A percentile compares a stretch with the other conserved stretches of the same genome.
phyloP scores from a whole-genome alignment of 1,140 invertebrate species.

The Mactra quadrangularis region DNA sequence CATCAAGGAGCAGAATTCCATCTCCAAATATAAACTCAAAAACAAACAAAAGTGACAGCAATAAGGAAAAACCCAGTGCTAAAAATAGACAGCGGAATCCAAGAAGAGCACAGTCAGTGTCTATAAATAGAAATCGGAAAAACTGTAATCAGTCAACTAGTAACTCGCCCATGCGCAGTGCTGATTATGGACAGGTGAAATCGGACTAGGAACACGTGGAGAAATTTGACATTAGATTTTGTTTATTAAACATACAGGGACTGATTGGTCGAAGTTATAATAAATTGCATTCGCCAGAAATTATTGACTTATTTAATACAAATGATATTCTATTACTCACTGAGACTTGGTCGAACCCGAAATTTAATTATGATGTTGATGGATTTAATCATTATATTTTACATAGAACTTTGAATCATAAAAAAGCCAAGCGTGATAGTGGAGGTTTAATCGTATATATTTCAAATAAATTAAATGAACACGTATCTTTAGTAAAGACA shows the following conservation, averaged over 20 bases:
- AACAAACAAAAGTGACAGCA: not conserved
- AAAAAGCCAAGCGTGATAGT: slow-evolving; percentile 15
- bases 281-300: slow-evolving; percentile 26
- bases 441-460: slow-evolving; percentile 35
- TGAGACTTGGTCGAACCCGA: slow-evolving; percentile 37
- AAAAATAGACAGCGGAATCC: not conserved
- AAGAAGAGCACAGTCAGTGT: not conserved
- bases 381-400: slow-evolving; percentile 11
- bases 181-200: not conserved
- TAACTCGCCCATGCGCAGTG: too few relatives aligned
- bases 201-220: not conserved
- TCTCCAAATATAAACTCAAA: too few relatives aligned
- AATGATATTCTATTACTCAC: slow-evolving; percentile 31
- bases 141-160: too few relatives aligned
- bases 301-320: slow-evolving; percentile 10
- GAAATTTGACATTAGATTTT: slow-evolving; percentile 18
- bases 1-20: not conserved
- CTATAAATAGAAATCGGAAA: too few relatives aligned
- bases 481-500: slow-evolving; percentile 20
- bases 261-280: slow-evolving; percentile 33
- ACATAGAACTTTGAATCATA: slow-evolving; percentile 24
- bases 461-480: not conserved
- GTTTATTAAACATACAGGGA: slow-evolving; percentile 42
- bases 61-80: not conserved
- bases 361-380: slow-evolving; percentile 20